phyloP scores from a whole-genome alignment of 2,113 vertebrate genomes.

The Tragelaphus strepsiceros region DNA sequence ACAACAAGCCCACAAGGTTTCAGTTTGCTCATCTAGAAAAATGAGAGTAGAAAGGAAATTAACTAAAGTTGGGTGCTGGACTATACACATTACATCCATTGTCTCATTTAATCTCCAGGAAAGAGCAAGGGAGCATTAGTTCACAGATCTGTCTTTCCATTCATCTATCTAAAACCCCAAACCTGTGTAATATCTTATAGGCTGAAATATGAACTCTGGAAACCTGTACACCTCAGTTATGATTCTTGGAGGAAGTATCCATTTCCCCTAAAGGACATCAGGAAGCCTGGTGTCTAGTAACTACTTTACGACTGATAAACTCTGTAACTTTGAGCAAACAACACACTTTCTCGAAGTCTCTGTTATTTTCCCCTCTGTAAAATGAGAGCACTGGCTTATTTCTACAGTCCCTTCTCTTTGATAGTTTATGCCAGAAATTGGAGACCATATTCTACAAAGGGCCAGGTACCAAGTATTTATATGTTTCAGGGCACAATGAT shows the following conservation, averaged over 20 bases:
- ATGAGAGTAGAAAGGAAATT: background rate
- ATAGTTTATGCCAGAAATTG: background rate
- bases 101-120: background rate
- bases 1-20: background rate
- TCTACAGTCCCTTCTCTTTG: background rate
- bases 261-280: background rate
- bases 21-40: background rate
- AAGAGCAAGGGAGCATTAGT: background rate
- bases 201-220: background rate
- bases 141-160: background rate
- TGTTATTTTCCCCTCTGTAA: background rate
- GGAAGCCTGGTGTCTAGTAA: background rate
- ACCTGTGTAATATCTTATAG: background rate
- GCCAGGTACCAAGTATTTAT: background rate
- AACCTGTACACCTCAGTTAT: background rate
- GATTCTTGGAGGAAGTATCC: background rate
- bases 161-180: background rate
- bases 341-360: background rate
- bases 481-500: background rate
- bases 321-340: background rate
- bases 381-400: background rate
- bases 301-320: background rate
- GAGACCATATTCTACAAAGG: background rate
- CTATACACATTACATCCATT: background rate
- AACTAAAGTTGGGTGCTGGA: background rate